Evolutionary conservation across 2,797 vertebrate genomes (phyloP), one percentile per base, ranked within the genome.

Genomic region (Manis crassicaudata): DNA sequence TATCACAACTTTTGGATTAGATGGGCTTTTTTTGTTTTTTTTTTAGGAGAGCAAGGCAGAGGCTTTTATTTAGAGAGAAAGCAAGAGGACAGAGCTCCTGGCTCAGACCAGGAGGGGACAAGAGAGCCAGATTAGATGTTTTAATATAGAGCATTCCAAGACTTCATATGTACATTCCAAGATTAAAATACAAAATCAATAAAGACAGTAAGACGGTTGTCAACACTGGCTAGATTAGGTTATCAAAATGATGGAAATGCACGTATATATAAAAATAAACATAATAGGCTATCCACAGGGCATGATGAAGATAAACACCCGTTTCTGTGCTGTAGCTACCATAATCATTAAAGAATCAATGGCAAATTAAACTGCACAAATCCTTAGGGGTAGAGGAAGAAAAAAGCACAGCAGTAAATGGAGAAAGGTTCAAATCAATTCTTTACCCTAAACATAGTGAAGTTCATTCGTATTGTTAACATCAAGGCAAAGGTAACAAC

Each of bases 301-400:
- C 68, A 93, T 93, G 97, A 98, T 97, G 96, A 98, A 98, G 97
- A 98, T 92, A 98, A 98, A 97, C 96, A 96, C 13, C 81, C 87
- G 70, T 93, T 97, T 88, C 88, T 97, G 83, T 90, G 65, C 91
- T 92, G 92, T 75, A 97, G 80, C 95, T 93, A 92, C 60, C 46
- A 96, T 94, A 96, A 98, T 98, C 96, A 98, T 98, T 98, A 98
- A 96, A 96, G 93, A 98, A 98, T 98, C 98, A 96, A 98, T 98
- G 96, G 90, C 72, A 98, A 98, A 98, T 98, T 98, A 98, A 98
- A 98, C 96, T 84, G 63, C 95, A 96, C 88, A 98, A 97, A 96
- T 97, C 97, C 97, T 90, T 87, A 94, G 93, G 94, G 95, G 13
- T 11, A 13, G 5, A 35, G 2, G 17, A 3, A 14, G 27, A 17